phyloP scores from a whole-genome alignment of 2,797 vertebrate species.

The Streptopelia turtur region DNA sequence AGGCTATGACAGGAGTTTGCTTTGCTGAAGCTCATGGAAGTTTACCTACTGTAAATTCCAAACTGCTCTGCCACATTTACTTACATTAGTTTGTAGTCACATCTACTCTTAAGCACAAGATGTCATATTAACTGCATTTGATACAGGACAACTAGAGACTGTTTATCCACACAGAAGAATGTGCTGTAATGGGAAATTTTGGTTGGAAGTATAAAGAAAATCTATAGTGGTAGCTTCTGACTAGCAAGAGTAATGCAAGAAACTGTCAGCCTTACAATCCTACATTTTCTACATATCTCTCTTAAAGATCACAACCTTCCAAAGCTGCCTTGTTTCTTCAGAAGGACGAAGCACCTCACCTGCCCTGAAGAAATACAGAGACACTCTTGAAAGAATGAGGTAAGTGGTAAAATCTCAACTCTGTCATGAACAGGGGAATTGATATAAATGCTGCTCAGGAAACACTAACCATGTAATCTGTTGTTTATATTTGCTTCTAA shows the following conservation, averaged over 20 bases:
- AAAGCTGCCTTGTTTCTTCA: background rate
- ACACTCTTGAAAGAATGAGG: background rate
- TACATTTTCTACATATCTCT: background rate
- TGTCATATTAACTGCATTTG: background rate
- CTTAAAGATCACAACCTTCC: background rate
- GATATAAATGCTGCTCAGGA: background rate
- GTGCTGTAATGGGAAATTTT: background rate
- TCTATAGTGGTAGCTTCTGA: background rate
- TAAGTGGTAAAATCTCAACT: background rate
- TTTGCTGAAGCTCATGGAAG: background rate
- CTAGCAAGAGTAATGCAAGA: background rate
- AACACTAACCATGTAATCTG: background rate
- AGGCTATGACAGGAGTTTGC: background rate
- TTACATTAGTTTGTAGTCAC: background rate
- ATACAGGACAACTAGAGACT: background rate
- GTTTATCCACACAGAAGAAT: background rate
- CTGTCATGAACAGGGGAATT: background rate
- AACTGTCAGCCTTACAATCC: background rate
- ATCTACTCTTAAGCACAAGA: background rate
- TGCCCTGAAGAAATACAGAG: background rate
- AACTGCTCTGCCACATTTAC: background rate
- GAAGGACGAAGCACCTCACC: background rate
- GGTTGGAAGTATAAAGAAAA: background rate
- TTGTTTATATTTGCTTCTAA: background rate
- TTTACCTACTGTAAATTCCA: background rate